These are phyloP conservation scores for Plusia festucae DNA, from an alignment of 2,888 invertebrate genomes.

Conservation along the genomic window DNA sequence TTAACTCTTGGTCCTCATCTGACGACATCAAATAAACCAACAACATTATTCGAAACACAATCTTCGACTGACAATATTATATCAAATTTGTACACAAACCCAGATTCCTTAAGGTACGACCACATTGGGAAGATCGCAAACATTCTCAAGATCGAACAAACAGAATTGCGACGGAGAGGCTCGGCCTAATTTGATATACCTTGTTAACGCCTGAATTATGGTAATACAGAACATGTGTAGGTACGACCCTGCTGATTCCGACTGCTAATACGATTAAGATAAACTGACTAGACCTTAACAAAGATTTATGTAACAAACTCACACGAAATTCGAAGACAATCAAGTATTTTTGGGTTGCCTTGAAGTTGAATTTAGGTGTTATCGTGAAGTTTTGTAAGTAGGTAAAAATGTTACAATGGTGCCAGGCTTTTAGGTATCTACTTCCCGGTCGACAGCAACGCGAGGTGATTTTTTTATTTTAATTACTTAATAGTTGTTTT, in stretches of 20 bases:
- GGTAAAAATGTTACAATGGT: no score
- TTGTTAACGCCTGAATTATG: conserved; percentile 29
- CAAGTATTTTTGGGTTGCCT: neutral
- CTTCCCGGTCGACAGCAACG: no score
- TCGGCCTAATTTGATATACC: conserved; percentile 42
- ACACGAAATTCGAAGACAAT: no score
- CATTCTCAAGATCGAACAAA: conserved; percentile 26
- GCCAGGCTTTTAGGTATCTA: no score
- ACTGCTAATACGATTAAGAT: conserved; percentile 1
- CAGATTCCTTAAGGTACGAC: conserved; percentile 1
- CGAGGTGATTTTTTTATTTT: no score
- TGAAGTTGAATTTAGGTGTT: neutral
- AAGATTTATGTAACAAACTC: neutral
- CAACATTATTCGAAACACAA: neutral
- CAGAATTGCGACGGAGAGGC: conserved; percentile 40
- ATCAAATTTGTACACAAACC: neutral
- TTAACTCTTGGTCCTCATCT: neutral
- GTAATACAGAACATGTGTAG: conserved; percentile 16
- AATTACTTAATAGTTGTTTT: no score
- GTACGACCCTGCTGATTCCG: neutral
- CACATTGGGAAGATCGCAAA: conserved; percentile 27
- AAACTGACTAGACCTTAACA: neutral
- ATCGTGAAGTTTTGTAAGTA: neutral
- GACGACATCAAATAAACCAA: neutral
- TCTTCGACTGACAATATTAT: neutral